These are phyloP conservation scores for Steinernema feltiae DNA, from an alignment of 1,140 invertebrate species.

Conservation along the genomic window DNA sequence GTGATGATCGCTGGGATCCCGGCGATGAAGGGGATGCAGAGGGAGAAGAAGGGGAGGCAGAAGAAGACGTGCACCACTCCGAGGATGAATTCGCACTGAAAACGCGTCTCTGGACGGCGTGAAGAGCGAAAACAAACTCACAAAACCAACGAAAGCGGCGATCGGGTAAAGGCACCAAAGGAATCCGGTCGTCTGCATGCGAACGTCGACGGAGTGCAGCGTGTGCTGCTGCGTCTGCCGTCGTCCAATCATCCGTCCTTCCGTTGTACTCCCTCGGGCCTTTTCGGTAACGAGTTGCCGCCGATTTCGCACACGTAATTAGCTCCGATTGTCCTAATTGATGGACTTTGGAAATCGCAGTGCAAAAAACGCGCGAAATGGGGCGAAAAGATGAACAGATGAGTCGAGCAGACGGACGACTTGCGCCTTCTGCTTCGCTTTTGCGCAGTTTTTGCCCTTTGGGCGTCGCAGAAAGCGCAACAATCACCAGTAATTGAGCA, in stretches of 20 bases:
- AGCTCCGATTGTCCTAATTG: neutral
- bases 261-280: neutral
- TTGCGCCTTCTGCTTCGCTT: neutral
- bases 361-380: neutral
- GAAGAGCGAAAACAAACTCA: neutral
- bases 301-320: neutral
- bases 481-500: conserved; percentile 3
- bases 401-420: neutral
- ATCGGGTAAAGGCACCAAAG: neutral
- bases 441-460: neutral
- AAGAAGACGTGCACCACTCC: conserved; percentile 2
- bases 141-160: neutral
- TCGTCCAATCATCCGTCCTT: neutral
- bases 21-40: neutral
- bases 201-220: neutral
- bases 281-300: neutral
- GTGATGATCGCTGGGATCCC: neutral
- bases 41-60: conserved; percentile 1
- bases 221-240: neutral
- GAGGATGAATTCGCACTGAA: conserved; percentile 9
- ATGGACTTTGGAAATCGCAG: neutral
- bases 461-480: neutral
- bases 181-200: conserved; percentile 7
- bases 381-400: neutral
- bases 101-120: neutral